Percentiles rank a stretch among this genome's conserved stretches.
Evolutionary conservation across 2,888 invertebrate genomes (phyloP).

Genomic region (Stomorhina lunata): DNA sequence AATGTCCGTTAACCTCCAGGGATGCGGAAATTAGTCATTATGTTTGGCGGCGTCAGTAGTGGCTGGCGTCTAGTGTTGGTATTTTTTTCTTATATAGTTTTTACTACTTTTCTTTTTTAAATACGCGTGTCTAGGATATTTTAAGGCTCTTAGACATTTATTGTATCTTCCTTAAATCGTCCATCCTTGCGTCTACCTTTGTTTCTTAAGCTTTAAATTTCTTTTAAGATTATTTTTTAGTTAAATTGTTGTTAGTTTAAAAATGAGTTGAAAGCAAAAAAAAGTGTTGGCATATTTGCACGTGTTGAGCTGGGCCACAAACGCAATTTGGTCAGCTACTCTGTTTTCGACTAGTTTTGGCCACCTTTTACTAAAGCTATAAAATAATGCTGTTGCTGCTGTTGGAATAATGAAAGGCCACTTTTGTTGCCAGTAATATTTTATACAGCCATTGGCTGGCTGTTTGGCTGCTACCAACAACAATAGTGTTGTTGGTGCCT

Average conservation of each 20-base stretch:
- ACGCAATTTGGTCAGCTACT: conserved; percentile 54
- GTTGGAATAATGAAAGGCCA: background rate
- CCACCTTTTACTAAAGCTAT: background rate
- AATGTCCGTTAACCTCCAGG: conserved; percentile 66
- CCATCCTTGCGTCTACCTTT: conserved; percentile 8
- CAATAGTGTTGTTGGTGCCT: conserved; percentile 8
- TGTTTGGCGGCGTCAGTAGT: conserved; percentile 60
- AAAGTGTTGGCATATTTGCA: conserved; percentile 61
- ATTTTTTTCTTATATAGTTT: background rate
- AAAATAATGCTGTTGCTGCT: background rate
- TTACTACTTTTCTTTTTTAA: background rate
- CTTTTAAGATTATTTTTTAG: background rate
- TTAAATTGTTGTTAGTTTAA: conserved; percentile 2
- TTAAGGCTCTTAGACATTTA: conserved; percentile 39
- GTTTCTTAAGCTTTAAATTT: background rate
- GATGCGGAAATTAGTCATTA: conserved; percentile 75
- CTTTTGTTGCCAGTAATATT: conserved; percentile 27
- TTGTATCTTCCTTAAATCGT: conserved; percentile 16
- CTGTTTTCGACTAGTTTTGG: conserved; percentile 30
- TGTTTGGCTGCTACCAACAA: background rate
- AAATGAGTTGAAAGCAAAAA: background rate
- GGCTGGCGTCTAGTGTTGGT: conserved; percentile 26
- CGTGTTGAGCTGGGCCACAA: conserved; percentile 52
- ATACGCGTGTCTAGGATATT: conserved; percentile 47
- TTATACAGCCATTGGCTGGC: conserved; percentile 42